Evolutionary conservation across 30 jellyfish, hydroid and myxozoan genomes (phyloP), one percentile per base, ranked within the genome.

Genomic region (Hydractinia symbiolongicarpus): DNA sequence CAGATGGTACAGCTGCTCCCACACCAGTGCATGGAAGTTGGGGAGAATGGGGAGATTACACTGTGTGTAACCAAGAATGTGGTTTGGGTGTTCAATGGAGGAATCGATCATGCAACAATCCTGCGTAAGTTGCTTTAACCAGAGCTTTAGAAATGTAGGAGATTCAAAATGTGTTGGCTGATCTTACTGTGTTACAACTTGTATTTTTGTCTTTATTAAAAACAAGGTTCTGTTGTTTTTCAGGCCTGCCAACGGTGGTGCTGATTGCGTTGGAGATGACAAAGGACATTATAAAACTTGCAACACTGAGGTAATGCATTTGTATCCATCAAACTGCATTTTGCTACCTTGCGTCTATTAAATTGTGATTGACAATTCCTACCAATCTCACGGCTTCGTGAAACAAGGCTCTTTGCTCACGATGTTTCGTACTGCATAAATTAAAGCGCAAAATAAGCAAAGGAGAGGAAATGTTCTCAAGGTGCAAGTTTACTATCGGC

Each of bases 81-180:
- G 98, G 98, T 50, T 83, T 94, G 17, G 98, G 96, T 66, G 94
- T 84, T 20, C 96, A 87, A 57, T 87, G 93, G 95, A 73, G 93
- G 67, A 77, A 67, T 55, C 66, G 98, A 66, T 71, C 89, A 4
- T 92, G 98, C 78, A 84, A 85, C 8, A 83, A 83, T 76, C 98
- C 98, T 67, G 73, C 84, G 98, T 92, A 77, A 83, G 15, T 16
- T n/a, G 52, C 74, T 64, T 64, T 76, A 7, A 1, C 30, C 30
- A n/a, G 3, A 17, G 70, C 71, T 7, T 15, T 51, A 40, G 60
- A 30, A 30, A 30, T 30, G 44, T 30, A 30, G 44, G 2, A 30
- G 44, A 30, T 30, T 0, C 2, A 30, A 30, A 30, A 30, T 30
- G 44, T 30, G 44, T 30, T 30, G 44, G 44, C 44, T 30, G 44